Evolutionary conservation across 1,140 invertebrate genomes (phyloP).

Genomic region (Euborellia annulipes): DNA sequence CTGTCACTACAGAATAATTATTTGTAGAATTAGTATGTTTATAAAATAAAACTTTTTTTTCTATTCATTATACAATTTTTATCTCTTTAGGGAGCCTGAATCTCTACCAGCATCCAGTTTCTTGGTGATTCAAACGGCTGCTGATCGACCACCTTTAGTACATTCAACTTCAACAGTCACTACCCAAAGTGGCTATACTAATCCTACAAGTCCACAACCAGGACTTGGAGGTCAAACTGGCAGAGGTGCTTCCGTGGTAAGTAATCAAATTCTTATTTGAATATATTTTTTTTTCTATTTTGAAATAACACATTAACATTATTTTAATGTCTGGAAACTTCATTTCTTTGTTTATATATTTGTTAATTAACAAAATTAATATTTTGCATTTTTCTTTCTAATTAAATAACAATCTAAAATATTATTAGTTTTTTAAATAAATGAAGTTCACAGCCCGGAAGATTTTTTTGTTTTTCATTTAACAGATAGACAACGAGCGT

Average conservation of each 20-base stretch:
- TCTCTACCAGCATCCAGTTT: constrained; percentile 59
- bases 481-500: too few relatives aligned
- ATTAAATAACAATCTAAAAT: too few relatives aligned
- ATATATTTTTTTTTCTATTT: too few relatives aligned
- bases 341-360: neutral
- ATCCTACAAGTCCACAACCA: constrained; percentile 41
- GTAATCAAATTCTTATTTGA: constrained; percentile 25
- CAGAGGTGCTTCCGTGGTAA: constrained; percentile 72
- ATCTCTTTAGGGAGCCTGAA: constrained; percentile 37
- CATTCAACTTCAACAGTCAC: constrained; percentile 30
- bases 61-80: neutral
- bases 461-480: too few relatives aligned
- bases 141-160: constrained; percentile 43
- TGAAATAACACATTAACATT: too few relatives aligned
- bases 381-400: too few relatives aligned
- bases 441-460: too few relatives aligned
- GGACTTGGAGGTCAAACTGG: constrained; percentile 67
- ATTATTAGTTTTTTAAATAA: too few relatives aligned
- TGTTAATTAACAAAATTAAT: neutral
- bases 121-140: constrained; percentile 77
- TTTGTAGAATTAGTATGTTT: too few relatives aligned
- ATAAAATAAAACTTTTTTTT: neutral
- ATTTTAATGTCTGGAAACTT: neutral
- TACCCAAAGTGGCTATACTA: constrained; percentile 16
- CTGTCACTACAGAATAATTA: too few relatives aligned